These are phyloP conservation scores for Netelia virgata DNA, from an alignment of 2,888 invertebrate species.

Conservation along the genomic window DNA sequence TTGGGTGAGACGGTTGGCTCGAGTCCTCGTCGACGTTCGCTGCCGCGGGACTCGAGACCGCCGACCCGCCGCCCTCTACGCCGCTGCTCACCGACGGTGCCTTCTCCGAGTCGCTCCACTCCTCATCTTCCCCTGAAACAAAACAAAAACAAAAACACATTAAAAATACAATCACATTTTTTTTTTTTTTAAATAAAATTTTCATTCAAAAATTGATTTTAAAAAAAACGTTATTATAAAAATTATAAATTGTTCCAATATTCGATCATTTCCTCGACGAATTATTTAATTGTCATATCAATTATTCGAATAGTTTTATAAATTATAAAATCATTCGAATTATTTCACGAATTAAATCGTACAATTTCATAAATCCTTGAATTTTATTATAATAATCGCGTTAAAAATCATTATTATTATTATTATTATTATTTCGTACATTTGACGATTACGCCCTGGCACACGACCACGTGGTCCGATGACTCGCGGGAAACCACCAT, in stretches of 20 bases:
- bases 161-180: constrained; percentile 14
- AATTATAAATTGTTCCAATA: too few relatives aligned
- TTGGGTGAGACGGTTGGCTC: constrained; percentile 79
- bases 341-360: too few relatives aligned
- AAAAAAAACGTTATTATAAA: too few relatives aligned
- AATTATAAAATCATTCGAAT: constrained; percentile 7
- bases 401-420: neutral
- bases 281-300: neutral
- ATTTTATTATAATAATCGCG: neutral
- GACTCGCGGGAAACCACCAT: constrained; percentile 73
- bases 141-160: constrained; percentile 24
- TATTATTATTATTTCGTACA: constrained; percentile 65
- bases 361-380: too few relatives aligned
- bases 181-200: neutral
- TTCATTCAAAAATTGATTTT: neutral
- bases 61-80: constrained; percentile 82
- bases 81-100: constrained; percentile 84
- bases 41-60: constrained; percentile 82
- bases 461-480: constrained; percentile 65
- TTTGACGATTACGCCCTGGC: constrained; percentile 69
- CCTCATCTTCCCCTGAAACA: constrained; percentile 84
- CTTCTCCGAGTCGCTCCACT: constrained; percentile 84
- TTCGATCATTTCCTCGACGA: too few relatives aligned
- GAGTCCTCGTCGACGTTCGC: constrained; percentile 80
- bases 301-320: neutral